These are phyloP conservation scores for Sipha flava DNA, from an alignment of 1,140 invertebrate species.

Conservation along the genomic window DNA sequence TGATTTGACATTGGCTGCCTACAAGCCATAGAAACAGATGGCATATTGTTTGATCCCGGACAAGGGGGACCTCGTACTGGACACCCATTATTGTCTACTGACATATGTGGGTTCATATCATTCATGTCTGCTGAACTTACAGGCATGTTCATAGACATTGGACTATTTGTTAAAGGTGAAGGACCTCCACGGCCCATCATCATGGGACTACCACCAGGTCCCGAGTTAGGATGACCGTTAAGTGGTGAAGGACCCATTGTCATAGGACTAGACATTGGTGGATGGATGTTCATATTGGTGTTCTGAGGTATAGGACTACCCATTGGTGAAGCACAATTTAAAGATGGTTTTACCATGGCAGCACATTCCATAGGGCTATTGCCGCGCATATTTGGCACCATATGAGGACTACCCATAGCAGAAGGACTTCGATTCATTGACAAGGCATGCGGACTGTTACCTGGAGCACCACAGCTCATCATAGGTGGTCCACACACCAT, in stretches of 20 bases:
- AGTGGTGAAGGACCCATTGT: conserved; percentile 24
- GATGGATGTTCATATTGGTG: conserved; percentile 42
- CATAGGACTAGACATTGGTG: conserved; percentile 49
- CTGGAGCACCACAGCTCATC: conserved; percentile 38
- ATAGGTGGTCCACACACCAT: conserved; percentile 45
- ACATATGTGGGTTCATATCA: conserved; percentile 13
- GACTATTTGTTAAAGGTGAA: conserved; percentile 30
- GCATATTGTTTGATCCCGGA: conserved; percentile 19
- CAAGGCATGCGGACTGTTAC: conserved; percentile 45
- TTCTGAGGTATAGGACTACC: conserved; percentile 40
- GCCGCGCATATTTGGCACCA: conserved; percentile 47
- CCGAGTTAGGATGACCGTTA: conserved; percentile 40
- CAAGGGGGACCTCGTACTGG: conserved; percentile 40
- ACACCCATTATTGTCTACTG: conserved; percentile 26
- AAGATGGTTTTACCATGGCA: conserved; percentile 12
- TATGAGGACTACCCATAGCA: conserved; percentile 38
- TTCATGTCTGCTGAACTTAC: conserved; percentile 17
- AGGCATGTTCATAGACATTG: conserved; percentile 30
- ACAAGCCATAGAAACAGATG: conserved; percentile 26
- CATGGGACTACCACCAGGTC: conserved; percentile 21
- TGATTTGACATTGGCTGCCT: conserved; percentile 28
- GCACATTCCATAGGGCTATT: conserved; percentile 37
- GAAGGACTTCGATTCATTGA: conserved; percentile 39
- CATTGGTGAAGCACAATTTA: conserved; percentile 39
- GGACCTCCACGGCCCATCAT: conserved; percentile 27